phyloP scores from a whole-genome alignment of 2,888 invertebrate genomes.

The Doris montereyensis region DNA sequence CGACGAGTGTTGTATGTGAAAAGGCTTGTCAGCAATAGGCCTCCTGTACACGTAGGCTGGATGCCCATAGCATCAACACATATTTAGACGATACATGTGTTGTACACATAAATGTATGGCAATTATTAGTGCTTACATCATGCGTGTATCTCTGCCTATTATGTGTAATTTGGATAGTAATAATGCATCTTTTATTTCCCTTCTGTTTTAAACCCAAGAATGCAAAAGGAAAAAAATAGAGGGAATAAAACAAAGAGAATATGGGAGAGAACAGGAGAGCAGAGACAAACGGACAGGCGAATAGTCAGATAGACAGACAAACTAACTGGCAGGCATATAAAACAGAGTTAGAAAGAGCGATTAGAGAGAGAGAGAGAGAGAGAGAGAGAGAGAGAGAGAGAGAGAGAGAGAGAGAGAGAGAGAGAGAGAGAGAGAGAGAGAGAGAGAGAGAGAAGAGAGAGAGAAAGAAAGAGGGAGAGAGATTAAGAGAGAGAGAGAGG shows the following conservation, averaged over 20 bases:
- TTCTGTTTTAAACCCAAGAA: not conserved
- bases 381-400: constrained; percentile 27
- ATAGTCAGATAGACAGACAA: constrained; percentile 1
- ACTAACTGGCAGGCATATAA: constrained; percentile 8
- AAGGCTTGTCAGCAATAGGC: no score
- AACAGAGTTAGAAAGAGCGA: not conserved
- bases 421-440: not conserved
- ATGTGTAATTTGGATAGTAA: no score
- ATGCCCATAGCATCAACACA: no score
- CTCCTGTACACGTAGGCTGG: no score
- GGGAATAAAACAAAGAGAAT: not conserved
- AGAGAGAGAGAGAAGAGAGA: not conserved
- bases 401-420: not conserved
- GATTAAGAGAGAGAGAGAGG: no score
- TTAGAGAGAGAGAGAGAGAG: constrained; percentile 25
- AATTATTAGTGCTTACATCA: no score
- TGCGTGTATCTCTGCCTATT: no score
- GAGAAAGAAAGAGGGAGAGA: not conserved
- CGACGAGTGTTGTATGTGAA: no score
- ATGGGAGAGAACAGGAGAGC: not conserved
- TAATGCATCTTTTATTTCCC: no score
- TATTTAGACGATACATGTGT: no score
- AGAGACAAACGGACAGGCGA: not conserved
- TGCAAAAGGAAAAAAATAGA: not conserved
- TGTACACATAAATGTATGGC: no score